These are phyloP conservation scores for Heliconius charithonia DNA, from an alignment of 2,888 invertebrate species.

Conservation along the genomic window DNA sequence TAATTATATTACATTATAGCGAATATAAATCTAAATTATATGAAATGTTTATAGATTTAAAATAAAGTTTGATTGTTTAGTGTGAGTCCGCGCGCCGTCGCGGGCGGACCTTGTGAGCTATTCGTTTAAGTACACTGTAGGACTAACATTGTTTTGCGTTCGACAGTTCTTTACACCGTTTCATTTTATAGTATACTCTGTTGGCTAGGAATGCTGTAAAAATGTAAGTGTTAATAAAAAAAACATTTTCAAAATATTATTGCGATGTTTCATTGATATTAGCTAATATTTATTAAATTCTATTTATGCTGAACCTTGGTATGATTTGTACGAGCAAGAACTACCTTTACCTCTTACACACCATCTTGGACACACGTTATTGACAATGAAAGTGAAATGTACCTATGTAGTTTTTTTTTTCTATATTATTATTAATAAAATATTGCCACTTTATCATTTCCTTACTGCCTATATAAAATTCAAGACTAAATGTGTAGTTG, in stretches of 20 bases:
- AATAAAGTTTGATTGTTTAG: constrained; percentile 80
- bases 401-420: not conserved
- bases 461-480: not conserved
- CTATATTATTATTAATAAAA: not conserved
- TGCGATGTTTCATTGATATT: constrained; percentile 64
- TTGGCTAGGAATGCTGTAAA: constrained; percentile 84
- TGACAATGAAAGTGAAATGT: too few relatives aligned
- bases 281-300: constrained; percentile 48
- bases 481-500: not conserved
- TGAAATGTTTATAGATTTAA: constrained; percentile 84
- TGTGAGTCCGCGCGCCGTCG: constrained; percentile 77
- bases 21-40: constrained; percentile 84
- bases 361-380: not conserved
- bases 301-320: constrained; percentile 51
- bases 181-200: constrained; percentile 83
- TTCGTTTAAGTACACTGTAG: constrained; percentile 81
- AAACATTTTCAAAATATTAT: constrained; percentile 84
- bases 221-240: constrained; percentile 85
- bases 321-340: constrained; percentile 45
- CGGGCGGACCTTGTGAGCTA: constrained; percentile 75
- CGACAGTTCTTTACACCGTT: constrained; percentile 81
- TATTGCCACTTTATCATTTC: not conserved
- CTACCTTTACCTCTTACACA: constrained; percentile 35
- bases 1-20: constrained; percentile 81
- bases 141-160: constrained; percentile 82